Percentiles rank a stretch among this genome's conserved stretches.
These are phyloP conservation scores for Megaceryle torquata DNA, from an alignment of 2,113 vertebrate genomes.

Conservation along the genomic window DNA sequence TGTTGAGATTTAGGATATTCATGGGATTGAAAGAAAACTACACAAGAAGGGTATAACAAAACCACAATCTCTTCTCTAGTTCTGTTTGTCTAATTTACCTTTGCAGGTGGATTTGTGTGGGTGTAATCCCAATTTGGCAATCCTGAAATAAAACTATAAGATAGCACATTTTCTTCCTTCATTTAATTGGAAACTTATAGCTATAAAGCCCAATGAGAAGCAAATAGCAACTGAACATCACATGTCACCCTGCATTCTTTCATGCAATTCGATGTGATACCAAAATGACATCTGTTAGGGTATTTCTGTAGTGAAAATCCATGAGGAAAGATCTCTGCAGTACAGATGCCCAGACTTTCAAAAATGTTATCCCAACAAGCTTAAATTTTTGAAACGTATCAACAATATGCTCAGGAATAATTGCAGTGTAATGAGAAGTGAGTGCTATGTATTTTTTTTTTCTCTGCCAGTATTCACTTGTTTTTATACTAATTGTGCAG, in stretches of 20 bases:
- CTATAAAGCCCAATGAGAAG: neutral
- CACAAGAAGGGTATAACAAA: neutral
- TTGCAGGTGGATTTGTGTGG: neutral
- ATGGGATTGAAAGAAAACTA: neutral
- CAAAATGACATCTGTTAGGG: neutral
- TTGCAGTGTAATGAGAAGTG: neutral
- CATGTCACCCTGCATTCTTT: neutral
- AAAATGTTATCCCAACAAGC: neutral
- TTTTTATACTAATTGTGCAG: neutral
- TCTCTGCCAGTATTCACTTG: neutral
- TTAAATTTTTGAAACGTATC: neutral
- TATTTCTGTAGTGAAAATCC: neutral
- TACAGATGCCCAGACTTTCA: neutral
- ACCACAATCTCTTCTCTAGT: neutral
- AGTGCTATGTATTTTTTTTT: neutral
- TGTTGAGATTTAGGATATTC: neutral
- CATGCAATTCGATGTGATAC: rapidly evolving
- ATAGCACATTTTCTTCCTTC: neutral
- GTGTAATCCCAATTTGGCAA: neutral
- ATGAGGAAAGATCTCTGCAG: neutral
- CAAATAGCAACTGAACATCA: neutral
- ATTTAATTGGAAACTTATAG: neutral
- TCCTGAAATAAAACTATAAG: neutral
- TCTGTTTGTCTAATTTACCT: neutral
- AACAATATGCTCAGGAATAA: neutral